These are phyloP conservation scores for Manis crassicaudata DNA, from an alignment of 2,797 vertebrate genomes.

Conservation along the genomic window DNA sequence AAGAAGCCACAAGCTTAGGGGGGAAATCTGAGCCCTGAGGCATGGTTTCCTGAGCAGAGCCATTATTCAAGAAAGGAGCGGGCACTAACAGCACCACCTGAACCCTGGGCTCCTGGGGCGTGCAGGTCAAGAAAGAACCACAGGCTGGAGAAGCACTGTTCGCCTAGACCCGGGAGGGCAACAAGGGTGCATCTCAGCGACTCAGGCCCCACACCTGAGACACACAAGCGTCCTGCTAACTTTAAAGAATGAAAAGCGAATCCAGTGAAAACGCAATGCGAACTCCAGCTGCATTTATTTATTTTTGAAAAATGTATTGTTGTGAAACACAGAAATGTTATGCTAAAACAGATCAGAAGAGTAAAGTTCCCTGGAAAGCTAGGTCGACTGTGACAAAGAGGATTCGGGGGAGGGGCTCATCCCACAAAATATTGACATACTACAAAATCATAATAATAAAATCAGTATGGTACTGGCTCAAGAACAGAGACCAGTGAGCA, in stretches of 20 bases:
- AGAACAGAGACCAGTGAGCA: neutral
- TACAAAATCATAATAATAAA: slow-evolving; percentile 15
- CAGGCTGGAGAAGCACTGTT: rapidly evolving
- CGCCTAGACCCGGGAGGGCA: neutral
- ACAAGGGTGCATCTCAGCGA: rapidly evolving
- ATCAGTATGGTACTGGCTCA: slow-evolving; percentile 12
- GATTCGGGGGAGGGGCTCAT: neutral
- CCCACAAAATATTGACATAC: slow-evolving; percentile 24
- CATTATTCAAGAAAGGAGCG: slow-evolving; percentile 39
- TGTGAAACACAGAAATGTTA: neutral
- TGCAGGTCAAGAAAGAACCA: neutral
- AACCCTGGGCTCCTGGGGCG: rapidly evolving
- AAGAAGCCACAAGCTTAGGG: slow-evolving; percentile 69
- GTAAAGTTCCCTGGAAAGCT: neutral
- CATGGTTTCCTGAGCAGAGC: slow-evolving; percentile 58
- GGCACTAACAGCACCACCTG: neutral
- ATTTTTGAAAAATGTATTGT: neutral
- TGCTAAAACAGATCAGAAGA: neutral
- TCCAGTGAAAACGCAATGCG: neutral
- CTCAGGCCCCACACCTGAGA: neutral
- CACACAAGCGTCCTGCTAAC: neutral
- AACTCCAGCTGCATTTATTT: neutral
- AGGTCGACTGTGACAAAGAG: neutral
- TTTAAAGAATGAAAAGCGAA: neutral
- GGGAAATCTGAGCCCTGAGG: slow-evolving; percentile 55